Base-by-base conservation (phyloP, 2,797 vertebrate genomes). In the Onychomys arenicola region DNA sequence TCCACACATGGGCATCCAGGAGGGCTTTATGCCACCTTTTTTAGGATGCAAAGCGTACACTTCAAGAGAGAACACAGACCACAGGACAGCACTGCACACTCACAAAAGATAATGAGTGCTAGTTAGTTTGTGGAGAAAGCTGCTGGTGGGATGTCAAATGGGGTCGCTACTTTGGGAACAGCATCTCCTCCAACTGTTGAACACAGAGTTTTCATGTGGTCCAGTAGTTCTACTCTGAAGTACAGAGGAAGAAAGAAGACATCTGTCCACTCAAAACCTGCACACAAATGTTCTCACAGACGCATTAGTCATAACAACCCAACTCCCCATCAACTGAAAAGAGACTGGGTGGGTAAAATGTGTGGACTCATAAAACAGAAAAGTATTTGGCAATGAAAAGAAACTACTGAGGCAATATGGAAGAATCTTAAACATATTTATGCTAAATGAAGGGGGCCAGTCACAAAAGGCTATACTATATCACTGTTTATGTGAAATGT, bases 61-160 rank as follows among this genome's bases (percentile, higher is more conserved):
- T 90, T 71, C 37, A 25, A 27, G 77, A 78, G 29, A 86, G 7
- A 89, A 34, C 76, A 78, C 59, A 67, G 52, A 55, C 52, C 10
- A 37, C 13, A 49, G n/a, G 1, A 0, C 0, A 55, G 52, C 37
- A 23, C 27, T 6, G 23, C 49, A 16, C 29, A 59, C 46, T 3
- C 6, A 78, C 55, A 86, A 80, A 49, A 87, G n/a, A 40, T 0
- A 40, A 49, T 7, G 52, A 34, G 37, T 25, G 49, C 10, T n/a
- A 85, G 73, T 0, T 2, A 73, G 89, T 40, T 12, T 19, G 11
- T 10, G 46, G 43, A 46, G 25, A 76, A 88, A 49, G 0, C 34
- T 81, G 49, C 40, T 21, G 43, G n/a, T 4, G 11, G 80, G 59
- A 49, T 4, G 29, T 5, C 49, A 61, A 76, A 52, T 0, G 40